Evolutionary conservation across 2,888 invertebrate species (phyloP).

Genomic region (Amorpha juglandis): DNA sequence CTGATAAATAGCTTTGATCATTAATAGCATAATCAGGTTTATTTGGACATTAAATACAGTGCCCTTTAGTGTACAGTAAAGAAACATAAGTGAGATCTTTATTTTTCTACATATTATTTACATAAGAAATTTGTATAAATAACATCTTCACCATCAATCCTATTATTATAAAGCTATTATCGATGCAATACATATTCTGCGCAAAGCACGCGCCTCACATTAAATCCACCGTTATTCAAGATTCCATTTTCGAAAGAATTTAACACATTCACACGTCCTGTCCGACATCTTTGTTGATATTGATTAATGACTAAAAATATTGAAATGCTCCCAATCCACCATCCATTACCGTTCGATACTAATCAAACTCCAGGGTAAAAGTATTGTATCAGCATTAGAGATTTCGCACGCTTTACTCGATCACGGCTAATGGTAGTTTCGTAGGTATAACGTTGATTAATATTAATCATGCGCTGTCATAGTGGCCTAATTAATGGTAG

Average conservation of each 20-base stretch:
- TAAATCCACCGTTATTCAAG: constrained; percentile 1
- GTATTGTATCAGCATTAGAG: constrained; percentile 29
- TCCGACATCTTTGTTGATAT: not conserved
- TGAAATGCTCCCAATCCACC: constrained; percentile 10
- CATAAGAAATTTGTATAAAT: not conserved
- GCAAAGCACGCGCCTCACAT: too few relatives aligned
- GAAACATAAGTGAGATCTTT: too few relatives aligned
- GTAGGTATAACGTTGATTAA: constrained; percentile 47
- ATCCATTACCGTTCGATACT: not conserved
- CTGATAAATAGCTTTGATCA: too few relatives aligned
- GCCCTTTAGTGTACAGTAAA: too few relatives aligned
- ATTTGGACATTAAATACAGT: too few relatives aligned
- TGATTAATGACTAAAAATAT: constrained; percentile 33
- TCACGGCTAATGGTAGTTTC: constrained; percentile 41
- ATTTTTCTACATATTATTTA: too few relatives aligned
- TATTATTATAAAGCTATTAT: not conserved
- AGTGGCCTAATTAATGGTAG: constrained; percentile 46
- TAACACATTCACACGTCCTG: constrained; percentile 7
- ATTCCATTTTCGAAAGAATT: not conserved
- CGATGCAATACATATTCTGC: too few relatives aligned
- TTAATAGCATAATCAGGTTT: too few relatives aligned
- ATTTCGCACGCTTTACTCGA: constrained; percentile 32
- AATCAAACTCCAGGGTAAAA: constrained; percentile 8
- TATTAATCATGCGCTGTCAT: constrained; percentile 50
- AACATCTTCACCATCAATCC: not conserved